These are phyloP conservation scores for Sciurus carolinensis DNA, from an alignment of 2,797 vertebrate genomes.

Conservation along the genomic window DNA sequence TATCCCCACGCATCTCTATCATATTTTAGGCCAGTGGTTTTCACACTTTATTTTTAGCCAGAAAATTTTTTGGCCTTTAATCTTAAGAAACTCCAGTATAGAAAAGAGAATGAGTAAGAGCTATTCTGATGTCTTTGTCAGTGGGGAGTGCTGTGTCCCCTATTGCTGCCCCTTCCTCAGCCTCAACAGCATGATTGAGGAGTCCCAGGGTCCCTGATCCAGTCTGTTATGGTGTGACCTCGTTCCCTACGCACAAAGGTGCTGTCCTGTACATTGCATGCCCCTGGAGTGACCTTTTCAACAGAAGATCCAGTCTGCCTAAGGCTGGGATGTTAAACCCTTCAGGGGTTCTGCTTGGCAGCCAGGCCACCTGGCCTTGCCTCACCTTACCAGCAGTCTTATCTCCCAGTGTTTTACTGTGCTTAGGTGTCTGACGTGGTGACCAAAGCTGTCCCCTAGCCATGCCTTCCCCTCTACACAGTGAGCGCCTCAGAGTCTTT, in stretches of 20 bases:
- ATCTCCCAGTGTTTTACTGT: background rate
- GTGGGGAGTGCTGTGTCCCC: background rate
- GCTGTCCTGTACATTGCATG: background rate
- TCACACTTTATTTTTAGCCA: slow-evolving; percentile 45
- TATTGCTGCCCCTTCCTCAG: background rate
- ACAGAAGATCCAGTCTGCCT: background rate
- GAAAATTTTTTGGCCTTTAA: background rate
- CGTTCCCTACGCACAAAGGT: background rate
- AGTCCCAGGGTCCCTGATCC: background rate
- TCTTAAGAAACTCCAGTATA: background rate
- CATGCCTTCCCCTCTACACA: background rate
- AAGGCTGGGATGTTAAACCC: background rate
- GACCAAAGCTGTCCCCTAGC: background rate
- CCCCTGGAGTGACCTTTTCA: background rate
- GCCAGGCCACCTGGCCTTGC: background rate
- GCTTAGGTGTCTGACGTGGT: background rate
- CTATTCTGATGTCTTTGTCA: background rate
- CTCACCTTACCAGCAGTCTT: background rate
- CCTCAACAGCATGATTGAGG: background rate
- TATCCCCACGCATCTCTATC: background rate
- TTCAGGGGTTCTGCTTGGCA: background rate
- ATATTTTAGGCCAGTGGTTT: background rate
- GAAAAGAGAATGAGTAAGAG: background rate
- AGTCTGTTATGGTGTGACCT: background rate
- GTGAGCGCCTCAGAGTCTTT: background rate